These are phyloP conservation scores for Phortica magna DNA, from an alignment of 2,888 invertebrate species.

Conservation along the genomic window DNA sequence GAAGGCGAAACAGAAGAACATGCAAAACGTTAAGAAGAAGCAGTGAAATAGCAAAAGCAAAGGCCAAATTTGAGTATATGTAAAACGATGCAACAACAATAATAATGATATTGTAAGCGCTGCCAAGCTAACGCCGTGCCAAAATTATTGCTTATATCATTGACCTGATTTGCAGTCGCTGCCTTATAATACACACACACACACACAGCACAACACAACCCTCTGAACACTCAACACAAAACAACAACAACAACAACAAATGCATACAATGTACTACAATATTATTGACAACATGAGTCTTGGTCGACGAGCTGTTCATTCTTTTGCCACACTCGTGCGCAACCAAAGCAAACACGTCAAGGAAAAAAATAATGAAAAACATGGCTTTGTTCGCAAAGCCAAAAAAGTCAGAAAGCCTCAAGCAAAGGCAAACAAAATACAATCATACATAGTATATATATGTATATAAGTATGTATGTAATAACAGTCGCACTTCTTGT, in stretches of 20 bases:
- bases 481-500: no score
- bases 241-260: no score
- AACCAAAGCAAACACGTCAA: not conserved
- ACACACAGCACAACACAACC: not conserved
- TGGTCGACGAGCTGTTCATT: no score
- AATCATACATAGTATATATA: no score
- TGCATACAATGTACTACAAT: no score
- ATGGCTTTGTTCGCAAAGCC: not conserved
- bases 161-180: constrained; percentile 69
- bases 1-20: no score
- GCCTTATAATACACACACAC: not conserved
- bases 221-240: not conserved
- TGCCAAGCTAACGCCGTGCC: constrained; percentile 54
- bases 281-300: no score
- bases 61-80: no score
- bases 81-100: no score
- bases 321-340: not conserved
- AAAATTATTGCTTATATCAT: constrained; percentile 71
- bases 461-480: no score
- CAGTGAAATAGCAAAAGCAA: no score
- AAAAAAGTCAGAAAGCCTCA: not conserved
- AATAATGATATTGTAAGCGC: not conserved
- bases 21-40: no score
- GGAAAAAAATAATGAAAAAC: not conserved
- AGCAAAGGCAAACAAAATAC: not conserved